A percentile compares a stretch with the other conserved stretches of the same genome.
Conservation (phyloP, 2,888 invertebrate species). For the Stomorhina lunata region DNA sequence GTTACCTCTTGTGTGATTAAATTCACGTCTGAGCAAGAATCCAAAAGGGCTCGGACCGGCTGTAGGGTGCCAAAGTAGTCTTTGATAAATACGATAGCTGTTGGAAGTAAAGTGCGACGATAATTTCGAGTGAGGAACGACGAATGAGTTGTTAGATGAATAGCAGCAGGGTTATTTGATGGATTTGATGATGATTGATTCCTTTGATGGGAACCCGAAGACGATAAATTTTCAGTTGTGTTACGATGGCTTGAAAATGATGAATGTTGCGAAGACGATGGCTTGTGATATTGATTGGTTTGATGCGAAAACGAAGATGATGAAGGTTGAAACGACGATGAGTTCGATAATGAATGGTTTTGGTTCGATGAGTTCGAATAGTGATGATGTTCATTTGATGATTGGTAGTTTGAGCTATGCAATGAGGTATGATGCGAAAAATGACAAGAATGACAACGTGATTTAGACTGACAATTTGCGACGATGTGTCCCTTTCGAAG, state of each 20-base stretch:
- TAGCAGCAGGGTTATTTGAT: neutral
- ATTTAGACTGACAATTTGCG: neutral
- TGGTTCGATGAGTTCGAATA: neutral
- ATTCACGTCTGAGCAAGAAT: conserved; percentile 37
- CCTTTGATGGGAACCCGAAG: neutral
- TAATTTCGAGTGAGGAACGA: neutral
- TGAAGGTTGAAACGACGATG: neutral
- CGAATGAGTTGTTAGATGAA: neutral
- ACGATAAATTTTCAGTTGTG: neutral
- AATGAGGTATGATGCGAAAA: conserved; percentile 7
- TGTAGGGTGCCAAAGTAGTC: conserved; percentile 23
- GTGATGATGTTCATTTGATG: neutral
- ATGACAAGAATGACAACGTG: neutral
- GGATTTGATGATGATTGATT: neutral
- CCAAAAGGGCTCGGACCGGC: conserved; percentile 26
- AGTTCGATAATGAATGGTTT: neutral
- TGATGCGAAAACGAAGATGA: neutral
- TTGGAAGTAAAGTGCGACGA: neutral
- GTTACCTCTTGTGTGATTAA: conserved; percentile 24
- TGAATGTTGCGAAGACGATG: neutral
- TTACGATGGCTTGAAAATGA: no score
- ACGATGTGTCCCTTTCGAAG: conserved; percentile 15
- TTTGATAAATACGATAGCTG: conserved; percentile 10
- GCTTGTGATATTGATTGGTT: neutral
- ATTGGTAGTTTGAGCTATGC: neutral